Evolutionary conservation across 2,113 vertebrate genomes (phyloP).

Genomic region (Hucho hucho): DNA sequence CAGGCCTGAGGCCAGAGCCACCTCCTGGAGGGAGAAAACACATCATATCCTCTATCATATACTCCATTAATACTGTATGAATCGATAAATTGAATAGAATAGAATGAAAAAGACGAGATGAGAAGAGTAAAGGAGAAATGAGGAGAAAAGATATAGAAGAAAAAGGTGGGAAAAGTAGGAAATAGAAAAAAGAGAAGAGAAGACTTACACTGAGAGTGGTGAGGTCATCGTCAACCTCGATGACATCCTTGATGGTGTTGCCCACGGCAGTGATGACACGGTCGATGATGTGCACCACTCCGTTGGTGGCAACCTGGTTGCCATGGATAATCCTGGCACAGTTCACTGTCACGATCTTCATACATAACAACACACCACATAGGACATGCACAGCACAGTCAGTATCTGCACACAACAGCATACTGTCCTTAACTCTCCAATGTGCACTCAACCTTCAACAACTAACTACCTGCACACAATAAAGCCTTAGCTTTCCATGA

Average conservation of each 20-base stretch:
- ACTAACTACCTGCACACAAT: neutral
- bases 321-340: conserved; percentile 92
- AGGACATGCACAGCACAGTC: conserved; percentile 5
- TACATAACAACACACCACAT: conserved; percentile 2
- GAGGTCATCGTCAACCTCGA: conserved; percentile 87
- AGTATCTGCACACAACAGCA: too few relatives aligned
- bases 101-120: neutral
- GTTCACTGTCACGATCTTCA: conserved; percentile 94
- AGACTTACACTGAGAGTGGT: conserved; percentile 80
- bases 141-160: neutral
- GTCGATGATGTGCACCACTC: conserved; percentile 93
- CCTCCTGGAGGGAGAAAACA: conserved; percentile 70
- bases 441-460: neutral
- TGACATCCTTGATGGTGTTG: conserved; percentile 82
- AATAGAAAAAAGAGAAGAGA: neutral
- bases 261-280: conserved; percentile 86
- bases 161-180: neutral
- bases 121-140: neutral
- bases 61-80: neutral
- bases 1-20: conserved; percentile 77
- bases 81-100: neutral
- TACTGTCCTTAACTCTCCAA: too few relatives aligned
- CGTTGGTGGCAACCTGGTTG: conserved; percentile 96
- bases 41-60: neutral
- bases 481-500: neutral